These are phyloP conservation scores for Bombus difficillimus DNA, from an alignment of 1,140 invertebrate species.

Conservation along the genomic window DNA sequence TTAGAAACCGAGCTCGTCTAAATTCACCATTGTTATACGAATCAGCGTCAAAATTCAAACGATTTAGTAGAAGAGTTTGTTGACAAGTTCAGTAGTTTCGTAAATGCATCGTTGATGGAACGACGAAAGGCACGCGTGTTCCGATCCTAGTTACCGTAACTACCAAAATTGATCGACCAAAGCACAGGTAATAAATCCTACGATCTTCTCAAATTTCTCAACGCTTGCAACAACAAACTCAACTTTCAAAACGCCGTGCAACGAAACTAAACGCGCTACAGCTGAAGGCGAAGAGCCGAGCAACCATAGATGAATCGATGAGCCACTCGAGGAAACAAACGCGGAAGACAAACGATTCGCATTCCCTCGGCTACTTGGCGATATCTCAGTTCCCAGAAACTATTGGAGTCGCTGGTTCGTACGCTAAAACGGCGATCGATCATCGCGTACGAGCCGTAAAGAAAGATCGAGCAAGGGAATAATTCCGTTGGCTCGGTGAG, in stretches of 20 bases:
- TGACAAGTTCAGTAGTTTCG: not conserved
- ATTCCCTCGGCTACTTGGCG: not conserved
- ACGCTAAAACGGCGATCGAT: constrained; percentile 39
- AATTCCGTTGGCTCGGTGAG: constrained; percentile 64
- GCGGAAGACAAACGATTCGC: not conserved
- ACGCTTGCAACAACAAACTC: too few relatives aligned
- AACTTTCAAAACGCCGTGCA: too few relatives aligned
- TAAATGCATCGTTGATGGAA: not conserved
- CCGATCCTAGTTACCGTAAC: not conserved
- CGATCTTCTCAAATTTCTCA: too few relatives aligned
- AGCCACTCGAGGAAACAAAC: too few relatives aligned
- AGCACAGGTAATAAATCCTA: too few relatives aligned
- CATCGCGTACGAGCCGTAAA: constrained; percentile 25
- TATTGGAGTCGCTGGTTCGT: constrained; percentile 19
- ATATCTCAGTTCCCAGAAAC: constrained; percentile 26
- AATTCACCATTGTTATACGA: not conserved
- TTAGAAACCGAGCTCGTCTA: not conserved
- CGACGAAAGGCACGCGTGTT: not conserved
- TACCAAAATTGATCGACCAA: too few relatives aligned
- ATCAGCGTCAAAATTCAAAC: not conserved
- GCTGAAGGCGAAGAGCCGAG: not conserved
- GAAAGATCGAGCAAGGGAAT: constrained; percentile 42
- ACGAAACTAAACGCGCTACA: too few relatives aligned
- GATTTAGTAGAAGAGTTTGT: not conserved
- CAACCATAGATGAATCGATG: not conserved